Percentiles rank a stretch among this genome's conserved stretches.
These are phyloP conservation scores for Mythimna lalbum DNA, from an alignment of 2,888 invertebrate species.

Conservation along the genomic window DNA sequence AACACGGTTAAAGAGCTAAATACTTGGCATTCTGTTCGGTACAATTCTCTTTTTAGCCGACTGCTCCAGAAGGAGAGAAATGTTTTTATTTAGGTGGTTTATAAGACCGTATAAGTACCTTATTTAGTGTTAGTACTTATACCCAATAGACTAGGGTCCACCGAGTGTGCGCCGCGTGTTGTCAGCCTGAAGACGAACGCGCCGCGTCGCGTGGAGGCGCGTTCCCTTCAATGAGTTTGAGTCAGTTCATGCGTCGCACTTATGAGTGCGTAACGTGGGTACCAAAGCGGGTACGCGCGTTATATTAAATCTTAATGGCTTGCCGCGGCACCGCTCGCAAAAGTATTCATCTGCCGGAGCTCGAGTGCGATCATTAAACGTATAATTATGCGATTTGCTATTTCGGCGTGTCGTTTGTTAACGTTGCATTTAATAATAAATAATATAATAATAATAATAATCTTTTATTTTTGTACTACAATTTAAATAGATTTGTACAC, in stretches of 20 bases:
- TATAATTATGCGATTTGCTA: slow-evolving; percentile 11
- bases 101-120: not conserved
- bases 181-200: not conserved
- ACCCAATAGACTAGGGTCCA: not conserved
- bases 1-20: slow-evolving; percentile 15
- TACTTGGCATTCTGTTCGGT: slow-evolving; percentile 6
- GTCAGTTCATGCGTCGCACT: slow-evolving; percentile 25
- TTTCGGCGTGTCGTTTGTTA: slow-evolving; percentile 3
- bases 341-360: slow-evolving; percentile 42
- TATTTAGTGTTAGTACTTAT: not conserved
- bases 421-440: no score
- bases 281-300: slow-evolving; percentile 53
- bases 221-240: slow-evolving; percentile 23
- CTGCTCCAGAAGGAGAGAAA: no score
- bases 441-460: no score
- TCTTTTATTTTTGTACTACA: no score
- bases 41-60: not conserved
- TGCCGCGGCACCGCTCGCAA: slow-evolving; percentile 31
- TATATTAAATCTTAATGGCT: slow-evolving; percentile 56
- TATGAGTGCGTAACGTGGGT: slow-evolving; percentile 4
- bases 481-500: no score
- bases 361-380: slow-evolving; percentile 43
- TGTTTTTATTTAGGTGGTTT: not conserved
- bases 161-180: not conserved
- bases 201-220: not conserved